These are phyloP conservation scores for Biston stratarius DNA, from an alignment of 2,888 invertebrate genomes.

Conservation along the genomic window DNA sequence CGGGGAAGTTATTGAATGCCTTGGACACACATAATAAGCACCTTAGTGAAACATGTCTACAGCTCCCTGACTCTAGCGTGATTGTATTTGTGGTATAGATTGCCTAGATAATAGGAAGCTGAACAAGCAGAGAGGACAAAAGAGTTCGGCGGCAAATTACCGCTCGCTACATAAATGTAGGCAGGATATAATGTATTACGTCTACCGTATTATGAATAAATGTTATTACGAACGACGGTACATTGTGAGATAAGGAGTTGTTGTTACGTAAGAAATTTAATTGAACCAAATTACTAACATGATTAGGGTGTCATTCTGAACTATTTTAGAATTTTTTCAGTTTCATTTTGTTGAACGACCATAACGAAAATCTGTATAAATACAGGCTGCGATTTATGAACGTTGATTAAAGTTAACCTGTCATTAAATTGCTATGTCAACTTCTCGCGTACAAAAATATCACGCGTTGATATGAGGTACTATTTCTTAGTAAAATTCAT, in stretches of 20 bases:
- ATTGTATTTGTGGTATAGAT: slow-evolving; percentile 32
- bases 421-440: no score
- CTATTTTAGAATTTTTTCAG: no score
- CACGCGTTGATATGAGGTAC: no score
- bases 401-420: no score
- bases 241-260: background rate
- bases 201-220: slow-evolving; percentile 9
- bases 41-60: background rate
- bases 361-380: no score
- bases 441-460: no score
- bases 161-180: slow-evolving; percentile 12
- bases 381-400: no score
- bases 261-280: background rate
- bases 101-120: slow-evolving; percentile 33
- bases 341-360: no score
- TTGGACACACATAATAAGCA: background rate
- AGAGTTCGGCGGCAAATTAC: slow-evolving; percentile 29
- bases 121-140: slow-evolving; percentile 29
- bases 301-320: no score
- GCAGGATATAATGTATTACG: slow-evolving; percentile 4
- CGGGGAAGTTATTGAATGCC: no score
- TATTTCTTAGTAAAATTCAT: no score
- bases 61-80: slow-evolving; percentile 1
- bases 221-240: background rate
- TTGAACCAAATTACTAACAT: no score